These are phyloP conservation scores for Mythimna vitellina DNA, from an alignment of 2,888 invertebrate genomes.

Conservation along the genomic window DNA sequence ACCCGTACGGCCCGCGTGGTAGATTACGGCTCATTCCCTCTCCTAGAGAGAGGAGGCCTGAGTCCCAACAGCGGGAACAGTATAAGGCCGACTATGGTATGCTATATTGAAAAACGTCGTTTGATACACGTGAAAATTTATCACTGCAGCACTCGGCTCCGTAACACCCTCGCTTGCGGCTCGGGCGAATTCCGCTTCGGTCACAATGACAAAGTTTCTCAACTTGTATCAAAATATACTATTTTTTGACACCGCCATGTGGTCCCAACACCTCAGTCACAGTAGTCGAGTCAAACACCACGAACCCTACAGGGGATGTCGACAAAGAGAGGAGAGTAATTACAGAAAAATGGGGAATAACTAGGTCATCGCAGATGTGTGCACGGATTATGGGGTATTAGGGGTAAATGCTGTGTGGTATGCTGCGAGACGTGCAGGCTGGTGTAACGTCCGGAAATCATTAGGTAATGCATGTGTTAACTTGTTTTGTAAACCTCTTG, in stretches of 20 bases:
- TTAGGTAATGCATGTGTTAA: slow-evolving; percentile 31
- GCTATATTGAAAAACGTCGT: too few relatives aligned
- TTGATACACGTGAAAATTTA: too few relatives aligned
- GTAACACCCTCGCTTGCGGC: too few relatives aligned
- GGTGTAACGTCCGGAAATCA: slow-evolving; percentile 20
- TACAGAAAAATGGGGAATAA: slow-evolving; percentile 88
- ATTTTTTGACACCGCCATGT: neutral
- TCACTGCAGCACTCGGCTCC: too few relatives aligned
- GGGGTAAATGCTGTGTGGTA: slow-evolving; percentile 34
- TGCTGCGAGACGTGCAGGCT: slow-evolving; percentile 6
- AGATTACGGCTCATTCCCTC: too few relatives aligned
- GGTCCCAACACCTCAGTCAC: slow-evolving; percentile 22
- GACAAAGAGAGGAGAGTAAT: slow-evolving; percentile 88
- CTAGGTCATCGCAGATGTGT: slow-evolving; percentile 82
- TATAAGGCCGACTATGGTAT: too few relatives aligned
- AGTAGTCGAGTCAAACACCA: slow-evolving; percentile 59
- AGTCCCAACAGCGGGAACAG: too few relatives aligned
- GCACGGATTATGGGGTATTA: slow-evolving; percentile 71
- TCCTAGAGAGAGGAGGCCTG: too few relatives aligned
- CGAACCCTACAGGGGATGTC: slow-evolving; percentile 77
- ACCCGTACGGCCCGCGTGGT: too few relatives aligned
- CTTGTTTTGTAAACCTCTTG: neutral
- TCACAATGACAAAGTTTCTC: too few relatives aligned
- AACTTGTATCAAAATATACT: too few relatives aligned
- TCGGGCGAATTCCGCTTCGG: too few relatives aligned